Evolutionary conservation across 92 coral and sea anemone genomes (phyloP), one percentile per base, ranked within the genome.

Genomic region (Pocillopora grandis): DNA sequence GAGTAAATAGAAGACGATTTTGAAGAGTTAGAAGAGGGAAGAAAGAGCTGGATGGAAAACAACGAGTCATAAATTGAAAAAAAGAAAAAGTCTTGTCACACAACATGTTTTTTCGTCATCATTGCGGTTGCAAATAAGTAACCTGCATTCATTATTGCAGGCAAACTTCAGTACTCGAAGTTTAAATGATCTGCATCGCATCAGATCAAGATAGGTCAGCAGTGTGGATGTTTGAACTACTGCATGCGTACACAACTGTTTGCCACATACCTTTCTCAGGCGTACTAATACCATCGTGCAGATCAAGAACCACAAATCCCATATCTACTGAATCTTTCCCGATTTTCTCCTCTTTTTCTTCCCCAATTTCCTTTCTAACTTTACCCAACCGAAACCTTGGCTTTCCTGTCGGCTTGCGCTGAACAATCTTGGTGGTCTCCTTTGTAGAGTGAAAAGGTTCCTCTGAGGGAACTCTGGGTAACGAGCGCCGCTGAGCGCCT

Each of bases 391-490:
- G 81, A 21, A 88, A 79, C 81, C 77, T 85, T 33, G 89, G 88
- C 84, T 84, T 91, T 35, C 90, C 93, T 2, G 93, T 89, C 69
- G 48, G 89, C 48, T 85, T 90, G 55, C 88, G 90, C 49, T 90
- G 84, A 58, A 78, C 66, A 72, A 91, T 94, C 85, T 89, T 94
- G 12, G 98, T 94, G 63, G 95, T 89, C 68, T 94, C 89, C 55
- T 84, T 88, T 19, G 98, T 94, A 3, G 98, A 91, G n/a, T 90
- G 86, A 74, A 65, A 94, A 5, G 98, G 98, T 78, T 94, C 90
- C 55, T 82, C 92, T 70, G 69, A 66, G 15, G 98, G 98, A 66
- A 91, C 80, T 37, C 84, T 85, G 74, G 98, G 98, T 65, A 94
- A 81, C 12, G 86, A 65, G 55, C 98, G 87, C 36, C 93, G 90